phyloP scores from a whole-genome alignment of 2,797 vertebrate species.

The Ptychobarbus kaznakovi region DNA sequence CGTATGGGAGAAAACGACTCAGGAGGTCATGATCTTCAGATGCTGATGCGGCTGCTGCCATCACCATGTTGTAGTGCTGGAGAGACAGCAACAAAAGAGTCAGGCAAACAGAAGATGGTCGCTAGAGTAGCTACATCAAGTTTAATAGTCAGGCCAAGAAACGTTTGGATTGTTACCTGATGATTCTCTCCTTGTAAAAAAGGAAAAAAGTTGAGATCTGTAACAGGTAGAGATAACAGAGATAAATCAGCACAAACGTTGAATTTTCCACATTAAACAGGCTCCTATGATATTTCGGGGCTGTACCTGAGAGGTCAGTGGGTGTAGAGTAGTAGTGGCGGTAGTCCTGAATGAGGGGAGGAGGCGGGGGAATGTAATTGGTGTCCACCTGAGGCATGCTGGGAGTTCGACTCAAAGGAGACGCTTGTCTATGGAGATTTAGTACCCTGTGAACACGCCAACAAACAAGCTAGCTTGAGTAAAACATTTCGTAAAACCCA shows the following conservation, averaged over 20 bases:
- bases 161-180: constrained; percentile 84
- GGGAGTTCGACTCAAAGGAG: constrained; percentile 92
- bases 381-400: constrained; percentile 94
- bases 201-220: constrained; percentile 98
- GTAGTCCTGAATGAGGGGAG: constrained; percentile 95
- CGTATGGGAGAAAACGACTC: constrained; percentile 93
- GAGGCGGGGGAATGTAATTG: constrained; percentile 92
- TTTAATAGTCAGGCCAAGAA: background rate
- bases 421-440: constrained; percentile 93
- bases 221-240: constrained; percentile 64
- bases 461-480: background rate
- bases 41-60: constrained; percentile 91
- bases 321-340: constrained; percentile 94
- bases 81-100: background rate
- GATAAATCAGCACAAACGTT: constrained; percentile 17
- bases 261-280: background rate
- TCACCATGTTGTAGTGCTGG: constrained; percentile 97
- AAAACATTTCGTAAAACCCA: background rate
- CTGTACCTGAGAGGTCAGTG: constrained; percentile 92
- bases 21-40: constrained; percentile 93
- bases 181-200: constrained; percentile 99
- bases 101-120: background rate
- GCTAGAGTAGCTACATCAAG: background rate
- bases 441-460: constrained; percentile 73
- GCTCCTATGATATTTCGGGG: background rate